A percentile compares a stretch with the other conserved stretches of the same genome.
These are phyloP conservation scores for Carassius gibelio DNA, from an alignment of 2,113 vertebrate species.

Conservation along the genomic window DNA sequence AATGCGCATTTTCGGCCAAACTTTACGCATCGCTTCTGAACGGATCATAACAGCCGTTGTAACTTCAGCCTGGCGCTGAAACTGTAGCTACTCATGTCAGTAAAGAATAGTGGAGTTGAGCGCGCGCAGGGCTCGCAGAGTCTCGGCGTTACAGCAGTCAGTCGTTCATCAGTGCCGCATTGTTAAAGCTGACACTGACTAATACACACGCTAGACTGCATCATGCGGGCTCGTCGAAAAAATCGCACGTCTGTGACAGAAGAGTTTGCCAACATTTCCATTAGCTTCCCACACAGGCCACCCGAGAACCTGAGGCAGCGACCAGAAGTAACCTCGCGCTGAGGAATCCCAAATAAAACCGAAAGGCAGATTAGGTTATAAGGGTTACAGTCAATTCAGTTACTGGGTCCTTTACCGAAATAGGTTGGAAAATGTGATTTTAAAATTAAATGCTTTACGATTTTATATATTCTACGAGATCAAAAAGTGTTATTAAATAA, in stretches of 20 bases:
- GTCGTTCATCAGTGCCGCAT: slow-evolving; percentile 32
- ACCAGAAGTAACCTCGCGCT: slow-evolving; percentile 11
- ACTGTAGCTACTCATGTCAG: background rate
- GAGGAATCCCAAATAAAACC: slow-evolving; percentile 6
- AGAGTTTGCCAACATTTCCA: slow-evolving; percentile 44
- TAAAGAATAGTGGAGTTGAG: background rate
- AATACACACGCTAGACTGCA: slow-evolving; percentile 23
- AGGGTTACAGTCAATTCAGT: background rate
- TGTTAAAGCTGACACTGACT: slow-evolving; percentile 48
- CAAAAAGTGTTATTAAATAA: background rate
- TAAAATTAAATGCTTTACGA: background rate
- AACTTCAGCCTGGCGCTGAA: background rate
- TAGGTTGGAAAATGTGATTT: background rate
- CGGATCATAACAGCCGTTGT: background rate
- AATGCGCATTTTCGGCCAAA: background rate
- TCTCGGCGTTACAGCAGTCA: background rate
- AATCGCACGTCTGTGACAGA: slow-evolving; percentile 19
- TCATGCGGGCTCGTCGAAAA: slow-evolving; percentile 16
- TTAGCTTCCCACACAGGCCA: slow-evolving; percentile 17
- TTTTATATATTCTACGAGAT: background rate
- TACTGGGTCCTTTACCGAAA: background rate
- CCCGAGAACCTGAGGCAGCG: background rate
- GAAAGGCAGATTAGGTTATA: background rate
- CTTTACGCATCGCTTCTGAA: background rate
- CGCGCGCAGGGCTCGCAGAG: background rate